Evolutionary conservation across 2,797 vertebrate genomes (phyloP), one percentile per base, ranked within the genome.

Genomic region (Zalophus californianus): DNA sequence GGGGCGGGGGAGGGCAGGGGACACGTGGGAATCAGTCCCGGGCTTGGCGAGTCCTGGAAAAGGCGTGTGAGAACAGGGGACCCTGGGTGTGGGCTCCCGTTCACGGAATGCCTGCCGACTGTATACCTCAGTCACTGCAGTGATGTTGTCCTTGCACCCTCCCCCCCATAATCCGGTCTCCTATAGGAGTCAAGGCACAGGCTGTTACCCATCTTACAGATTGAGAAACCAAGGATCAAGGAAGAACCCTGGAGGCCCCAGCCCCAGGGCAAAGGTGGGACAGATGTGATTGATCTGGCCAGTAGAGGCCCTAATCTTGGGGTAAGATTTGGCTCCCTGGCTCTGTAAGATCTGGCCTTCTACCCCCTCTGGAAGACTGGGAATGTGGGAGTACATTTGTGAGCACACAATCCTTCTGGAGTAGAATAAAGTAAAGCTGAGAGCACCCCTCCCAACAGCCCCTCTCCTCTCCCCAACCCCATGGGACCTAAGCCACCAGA

Each of bases 91-190:
- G 58, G 68, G 9, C 70, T 56, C 62, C 79, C 32, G 72, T 16
- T 7, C 23, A 7, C 41, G 48, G 58, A 68, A 20, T 2, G 1
- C n/a, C 60, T 44, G 79, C 89, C 72, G 82, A 58, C 56, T 10
- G 2, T 13, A 62, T 11, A 62, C 68, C 35, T 70, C 72, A 7
- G 80, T 80, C 88, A 9, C 20, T 48, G 92, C 50, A 35, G 83
- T 14, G n/a, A 32, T 4, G 13, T 2, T 1, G 1, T 68, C 58
- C 29, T 12, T 29, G 44, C 18, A 35, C 62, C 1, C 23, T 1
- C 9, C 4, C 15, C 82, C 6, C 16, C 15, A 3, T 29, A n/a
- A 7, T 48, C 79, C 78, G 41, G 52, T 18, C 54, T 82, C 54
- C 79, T 58, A 0, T 14, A 27, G 41, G 87, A n/a, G 60, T 75